Evolutionary conservation across 2,797 vertebrate species (phyloP).

Genomic region (Sebastes hopkinsi): DNA sequence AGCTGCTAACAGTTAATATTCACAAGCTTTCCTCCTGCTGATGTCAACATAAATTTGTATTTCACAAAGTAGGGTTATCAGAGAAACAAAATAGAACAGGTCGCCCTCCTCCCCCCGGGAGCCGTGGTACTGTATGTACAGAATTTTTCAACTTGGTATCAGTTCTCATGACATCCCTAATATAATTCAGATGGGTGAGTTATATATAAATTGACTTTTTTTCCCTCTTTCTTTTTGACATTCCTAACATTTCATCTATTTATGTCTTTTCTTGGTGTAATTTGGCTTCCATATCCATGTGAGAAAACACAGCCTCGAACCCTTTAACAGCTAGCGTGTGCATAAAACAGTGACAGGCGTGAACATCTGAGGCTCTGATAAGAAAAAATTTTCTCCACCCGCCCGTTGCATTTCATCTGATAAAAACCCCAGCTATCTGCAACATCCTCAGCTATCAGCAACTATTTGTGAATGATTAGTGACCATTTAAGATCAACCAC

Average conservation of each 20-base stretch:
- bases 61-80: no score
- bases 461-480: slow-evolving; percentile 46
- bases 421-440: slow-evolving; percentile 14
- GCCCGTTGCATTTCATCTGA: neutral
- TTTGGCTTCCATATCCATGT: neutral
- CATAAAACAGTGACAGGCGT: neutral
- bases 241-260: neutral
- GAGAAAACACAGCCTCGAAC: neutral
- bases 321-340: neutral
- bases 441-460: slow-evolving; percentile 18
- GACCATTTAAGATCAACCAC: neutral
- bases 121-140: no score
- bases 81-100: no score
- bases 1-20: no score
- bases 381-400: neutral
- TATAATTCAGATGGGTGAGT: neutral
- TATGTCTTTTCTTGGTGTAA: neutral
- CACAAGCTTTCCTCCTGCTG: no score
- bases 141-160: no score
- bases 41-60: no score
- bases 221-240: neutral
- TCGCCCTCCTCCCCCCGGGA: no score
- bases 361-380: neutral
- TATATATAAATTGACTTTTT: neutral
- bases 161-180: neutral